These are phyloP conservation scores for Hirtodrosophila trivittata DNA, from an alignment of 2,888 invertebrate genomes.

Conservation along the genomic window DNA sequence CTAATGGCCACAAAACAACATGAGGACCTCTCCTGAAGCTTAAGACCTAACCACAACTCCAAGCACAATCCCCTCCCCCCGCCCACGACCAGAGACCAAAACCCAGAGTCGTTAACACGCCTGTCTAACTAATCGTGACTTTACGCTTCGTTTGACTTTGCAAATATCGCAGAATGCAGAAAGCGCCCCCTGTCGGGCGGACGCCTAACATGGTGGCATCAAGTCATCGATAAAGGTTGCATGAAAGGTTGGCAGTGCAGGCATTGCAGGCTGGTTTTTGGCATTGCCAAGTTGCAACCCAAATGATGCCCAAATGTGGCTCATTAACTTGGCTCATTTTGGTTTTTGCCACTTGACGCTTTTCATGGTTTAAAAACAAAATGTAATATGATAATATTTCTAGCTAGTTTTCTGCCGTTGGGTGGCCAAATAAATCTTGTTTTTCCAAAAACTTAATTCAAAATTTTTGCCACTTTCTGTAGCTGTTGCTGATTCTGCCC, in stretches of 20 bases:
- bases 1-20: conserved; percentile 25
- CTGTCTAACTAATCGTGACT: conserved; percentile 83
- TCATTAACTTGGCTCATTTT: conserved; percentile 72
- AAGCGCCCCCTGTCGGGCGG: conserved; percentile 17
- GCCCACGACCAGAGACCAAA: conserved; percentile 40
- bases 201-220: conserved; percentile 6
- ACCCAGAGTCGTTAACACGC: conserved; percentile 78
- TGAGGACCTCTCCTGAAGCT: conserved; percentile 20
- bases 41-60: background rate
- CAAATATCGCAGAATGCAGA: conserved; percentile 77
- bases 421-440: conserved; percentile 62
- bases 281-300: conserved; percentile 60
- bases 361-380: conserved; percentile 37
- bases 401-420: conserved; percentile 17
- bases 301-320: conserved; percentile 76
- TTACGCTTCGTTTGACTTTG: conserved; percentile 82
- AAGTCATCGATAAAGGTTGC: conserved; percentile 63
- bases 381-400: conserved; percentile 55
- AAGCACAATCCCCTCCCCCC: conserved; percentile 12
- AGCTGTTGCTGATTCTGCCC: conserved; percentile 2
- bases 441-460: conserved; percentile 73
- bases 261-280: conserved; percentile 22
- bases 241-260: conserved; percentile 52
- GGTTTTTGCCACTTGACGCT: conserved; percentile 27
- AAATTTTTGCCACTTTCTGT: conserved; percentile 43